phyloP scores from a whole-genome alignment of 2,797 vertebrate species.

The Myotis vivesi region DNA sequence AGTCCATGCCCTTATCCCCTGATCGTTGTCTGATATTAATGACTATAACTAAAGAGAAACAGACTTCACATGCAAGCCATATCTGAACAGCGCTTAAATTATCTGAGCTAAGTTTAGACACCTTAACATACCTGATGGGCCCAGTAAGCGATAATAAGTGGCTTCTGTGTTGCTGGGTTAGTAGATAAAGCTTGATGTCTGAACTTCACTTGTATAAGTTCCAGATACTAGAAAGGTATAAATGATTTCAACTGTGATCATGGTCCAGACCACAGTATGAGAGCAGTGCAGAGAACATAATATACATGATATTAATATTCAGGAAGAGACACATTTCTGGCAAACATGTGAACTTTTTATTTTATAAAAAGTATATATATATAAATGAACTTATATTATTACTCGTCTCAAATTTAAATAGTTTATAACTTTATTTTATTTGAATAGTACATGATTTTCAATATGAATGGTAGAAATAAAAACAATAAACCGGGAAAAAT shows the following conservation, averaged over 20 bases:
- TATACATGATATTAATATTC: slow-evolving; percentile 45
- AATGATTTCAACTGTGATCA: slow-evolving; percentile 31
- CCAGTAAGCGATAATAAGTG: slow-evolving; percentile 58
- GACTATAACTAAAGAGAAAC: slow-evolving; percentile 34
- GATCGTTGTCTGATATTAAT: slow-evolving; percentile 12
- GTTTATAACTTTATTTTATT: slow-evolving; percentile 8
- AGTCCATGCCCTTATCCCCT: not conserved
- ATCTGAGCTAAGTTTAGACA: slow-evolving; percentile 74
- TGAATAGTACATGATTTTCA: not conserved
- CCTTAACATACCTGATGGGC: slow-evolving; percentile 68
- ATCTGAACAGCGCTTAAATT: slow-evolving; percentile 59
- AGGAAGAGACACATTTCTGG: not conserved
- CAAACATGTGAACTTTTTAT: not conserved
- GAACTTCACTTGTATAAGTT: slow-evolving; percentile 23
- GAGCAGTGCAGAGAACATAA: not conserved
- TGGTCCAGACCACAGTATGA: not conserved
- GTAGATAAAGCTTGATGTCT: slow-evolving; percentile 61
- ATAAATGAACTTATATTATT: not conserved
- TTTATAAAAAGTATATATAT: not conserved
- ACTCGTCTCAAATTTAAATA: slow-evolving; percentile 16
- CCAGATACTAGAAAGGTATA: slow-evolving; percentile 22
- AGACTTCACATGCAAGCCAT: not conserved
- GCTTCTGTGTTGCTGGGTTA: slow-evolving; percentile 35
- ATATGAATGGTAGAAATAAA: not conserved
- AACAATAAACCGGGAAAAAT: not conserved